Percentiles rank a stretch among this genome's conserved stretches.
These are phyloP conservation scores for Cephalopachus bancanus DNA, from an alignment of 2,797 vertebrate genomes.

Conservation along the genomic window DNA sequence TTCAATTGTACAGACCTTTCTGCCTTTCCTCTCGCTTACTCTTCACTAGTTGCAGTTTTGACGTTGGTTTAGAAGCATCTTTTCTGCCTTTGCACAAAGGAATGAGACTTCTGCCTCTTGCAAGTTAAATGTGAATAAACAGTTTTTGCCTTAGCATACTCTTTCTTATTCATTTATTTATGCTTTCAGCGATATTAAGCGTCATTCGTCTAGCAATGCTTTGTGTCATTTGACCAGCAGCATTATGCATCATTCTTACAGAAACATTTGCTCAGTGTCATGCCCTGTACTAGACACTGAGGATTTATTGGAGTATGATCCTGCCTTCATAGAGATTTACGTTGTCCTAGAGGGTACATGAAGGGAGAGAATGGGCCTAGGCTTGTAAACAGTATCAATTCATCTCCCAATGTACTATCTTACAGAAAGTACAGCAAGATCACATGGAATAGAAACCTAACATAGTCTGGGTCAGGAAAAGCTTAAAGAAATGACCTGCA, in stretches of 20 bases:
- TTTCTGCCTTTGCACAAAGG: neutral
- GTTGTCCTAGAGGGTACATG: neutral
- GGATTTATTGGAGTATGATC: neutral
- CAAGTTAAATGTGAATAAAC: neutral
- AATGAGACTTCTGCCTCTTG: neutral
- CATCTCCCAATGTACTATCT: neutral
- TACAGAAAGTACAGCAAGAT: neutral
- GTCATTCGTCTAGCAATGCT: neutral
- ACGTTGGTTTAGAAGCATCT: neutral
- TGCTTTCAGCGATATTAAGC: neutral
- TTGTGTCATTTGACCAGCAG: neutral
- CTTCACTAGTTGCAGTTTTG: neutral
- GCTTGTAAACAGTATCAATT: neutral
- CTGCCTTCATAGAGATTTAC: neutral
- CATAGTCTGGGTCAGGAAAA: neutral
- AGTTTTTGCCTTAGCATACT: neutral
- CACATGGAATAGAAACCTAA: neutral
- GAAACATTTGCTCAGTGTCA: neutral
- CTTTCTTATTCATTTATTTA: neutral
- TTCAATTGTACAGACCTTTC: no score
- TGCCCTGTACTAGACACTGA: neutral
- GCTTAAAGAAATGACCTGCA: neutral
- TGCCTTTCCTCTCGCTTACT: neutral
- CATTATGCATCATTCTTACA: neutral
- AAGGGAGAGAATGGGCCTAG: neutral